These are phyloP conservation scores for Melitaea cinxia DNA, from an alignment of 1,140 invertebrate genomes.

Conservation along the genomic window DNA sequence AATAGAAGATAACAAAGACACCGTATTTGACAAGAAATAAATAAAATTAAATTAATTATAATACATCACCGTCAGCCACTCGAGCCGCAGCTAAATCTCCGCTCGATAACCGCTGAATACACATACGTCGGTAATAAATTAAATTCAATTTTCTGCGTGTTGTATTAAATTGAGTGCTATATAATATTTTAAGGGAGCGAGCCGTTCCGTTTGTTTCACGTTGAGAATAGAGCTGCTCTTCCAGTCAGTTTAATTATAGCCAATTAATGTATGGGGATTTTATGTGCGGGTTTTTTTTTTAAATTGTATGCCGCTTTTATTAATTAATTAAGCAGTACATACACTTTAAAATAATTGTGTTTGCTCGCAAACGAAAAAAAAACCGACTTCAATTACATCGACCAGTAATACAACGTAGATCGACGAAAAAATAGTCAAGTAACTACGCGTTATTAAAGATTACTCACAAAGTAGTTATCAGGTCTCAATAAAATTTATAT, in stretches of 20 bases:
- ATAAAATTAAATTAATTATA: background rate
- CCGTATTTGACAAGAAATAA: background rate
- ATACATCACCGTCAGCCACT: conserved; percentile 5
- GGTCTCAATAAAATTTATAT: too few species aligned
- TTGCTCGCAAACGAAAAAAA: too few species aligned
- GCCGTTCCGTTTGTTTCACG: conserved; percentile 3
- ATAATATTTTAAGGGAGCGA: conserved; percentile 32
- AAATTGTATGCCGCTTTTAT: background rate
- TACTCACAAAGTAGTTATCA: too few species aligned
- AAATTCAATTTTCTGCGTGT: conserved; percentile 35
- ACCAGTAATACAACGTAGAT: too few species aligned
- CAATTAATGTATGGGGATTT: background rate
- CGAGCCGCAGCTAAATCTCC: conserved; percentile 20
- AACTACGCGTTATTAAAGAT: too few species aligned
- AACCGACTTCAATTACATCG: too few species aligned
- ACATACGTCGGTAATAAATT: conserved; percentile 34
- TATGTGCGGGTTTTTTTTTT: background rate
- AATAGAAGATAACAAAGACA: too few species aligned
- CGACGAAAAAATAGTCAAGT: too few species aligned
- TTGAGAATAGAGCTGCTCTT: background rate
- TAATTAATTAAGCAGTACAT: too few species aligned
- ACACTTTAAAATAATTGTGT: too few species aligned
- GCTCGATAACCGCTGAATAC: conserved; percentile 21
- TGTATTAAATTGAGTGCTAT: conserved; percentile 33
- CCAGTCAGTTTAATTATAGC: too few species aligned